Evolutionary conservation across 1,140 invertebrate genomes (phyloP), one percentile per base, ranked within the genome.

Genomic region (Drosophila pallidifrons): DNA sequence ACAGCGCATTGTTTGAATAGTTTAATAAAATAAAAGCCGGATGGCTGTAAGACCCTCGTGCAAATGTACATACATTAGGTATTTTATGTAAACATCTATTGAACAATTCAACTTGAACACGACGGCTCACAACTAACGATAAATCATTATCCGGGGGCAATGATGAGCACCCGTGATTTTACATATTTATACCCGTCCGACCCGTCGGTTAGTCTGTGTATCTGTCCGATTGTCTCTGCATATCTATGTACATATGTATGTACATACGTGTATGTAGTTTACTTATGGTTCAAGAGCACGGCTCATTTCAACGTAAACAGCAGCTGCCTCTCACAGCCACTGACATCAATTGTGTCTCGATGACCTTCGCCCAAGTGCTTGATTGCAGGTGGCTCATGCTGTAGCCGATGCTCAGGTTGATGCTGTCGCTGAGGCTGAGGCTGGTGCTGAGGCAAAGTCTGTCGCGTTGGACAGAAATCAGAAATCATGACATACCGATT

Each of bases 281-380:
- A 69, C 71, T 61, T 74, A 46, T 61, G 57, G 71, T 74, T 74
- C 61, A 77, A 77, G 75, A 77, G 75, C 63, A 67, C 63, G 70
- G 75, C 70, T 74, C 75, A 77, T 68, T 77, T 77, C 35, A 57
- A 67, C 63, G 70, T 61, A 68, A 77, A 77, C 63, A 77, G 71
- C 75, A 60, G 63, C 75, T 74, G 75, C 30, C 57, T 47, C 65
- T 46, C 65, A 35, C 75, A 63, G 65, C 70, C 16, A 77, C 75
- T 77, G 75, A 74, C 75, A 77, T 77, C 75, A 77, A 77, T 77
- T 77, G 75, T 77, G 49, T 67, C 75, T 77, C 63, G 70, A 74
- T 73, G 75, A 77, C 75, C 75, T 77, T 77, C 70, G 69, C 41
- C 41, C 57, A 77, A 73, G 74, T 67, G 63, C 68, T 74, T 59